Percentiles rank a stretch among this genome's conserved stretches.
These are phyloP conservation scores for Pelobates cultripes DNA, from an alignment of 2,797 vertebrate genomes.

Conservation along the genomic window DNA sequence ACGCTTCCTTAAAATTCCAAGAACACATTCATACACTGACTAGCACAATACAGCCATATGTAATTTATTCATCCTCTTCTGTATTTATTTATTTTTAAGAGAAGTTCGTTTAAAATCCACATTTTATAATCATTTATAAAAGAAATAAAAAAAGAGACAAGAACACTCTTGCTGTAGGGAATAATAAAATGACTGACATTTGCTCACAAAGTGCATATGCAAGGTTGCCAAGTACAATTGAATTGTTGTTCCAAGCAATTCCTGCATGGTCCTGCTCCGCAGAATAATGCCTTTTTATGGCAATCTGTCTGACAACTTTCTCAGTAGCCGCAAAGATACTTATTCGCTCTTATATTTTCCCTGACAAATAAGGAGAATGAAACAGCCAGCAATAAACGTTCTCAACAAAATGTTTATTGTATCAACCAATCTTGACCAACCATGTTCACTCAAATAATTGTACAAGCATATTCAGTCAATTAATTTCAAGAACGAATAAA, in stretches of 20 bases:
- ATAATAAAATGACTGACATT: neutral
- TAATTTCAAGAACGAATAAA: no score
- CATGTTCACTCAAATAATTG: conserved; percentile 14
- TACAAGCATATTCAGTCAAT: no score
- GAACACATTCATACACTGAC: no score
- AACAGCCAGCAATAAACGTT: conserved; percentile 67
- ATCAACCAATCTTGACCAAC: conserved; percentile 61
- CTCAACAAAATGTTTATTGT: conserved; percentile 63
- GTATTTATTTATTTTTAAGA: no score
- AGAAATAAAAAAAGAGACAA: no score
- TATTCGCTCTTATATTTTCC: conserved; percentile 65
- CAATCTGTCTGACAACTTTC: conserved; percentile 67
- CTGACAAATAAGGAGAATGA: conserved; percentile 74
- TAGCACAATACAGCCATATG: no score
- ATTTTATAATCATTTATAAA: no score
- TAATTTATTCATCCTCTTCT: no score
- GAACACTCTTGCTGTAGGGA: neutral
- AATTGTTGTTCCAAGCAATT: conserved; percentile 66
- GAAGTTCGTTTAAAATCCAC: no score
- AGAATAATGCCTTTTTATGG: conserved; percentile 78
- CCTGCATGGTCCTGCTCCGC: conserved; percentile 41
- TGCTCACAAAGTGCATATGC: neutral
- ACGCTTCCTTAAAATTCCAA: no score
- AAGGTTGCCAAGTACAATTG: conserved; percentile 71
- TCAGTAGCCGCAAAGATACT: conserved; percentile 63